Evolutionary conservation across 2,113 vertebrate species (phyloP), one percentile per base, ranked within the genome.

Genomic region (Addax nasomaculatus): DNA sequence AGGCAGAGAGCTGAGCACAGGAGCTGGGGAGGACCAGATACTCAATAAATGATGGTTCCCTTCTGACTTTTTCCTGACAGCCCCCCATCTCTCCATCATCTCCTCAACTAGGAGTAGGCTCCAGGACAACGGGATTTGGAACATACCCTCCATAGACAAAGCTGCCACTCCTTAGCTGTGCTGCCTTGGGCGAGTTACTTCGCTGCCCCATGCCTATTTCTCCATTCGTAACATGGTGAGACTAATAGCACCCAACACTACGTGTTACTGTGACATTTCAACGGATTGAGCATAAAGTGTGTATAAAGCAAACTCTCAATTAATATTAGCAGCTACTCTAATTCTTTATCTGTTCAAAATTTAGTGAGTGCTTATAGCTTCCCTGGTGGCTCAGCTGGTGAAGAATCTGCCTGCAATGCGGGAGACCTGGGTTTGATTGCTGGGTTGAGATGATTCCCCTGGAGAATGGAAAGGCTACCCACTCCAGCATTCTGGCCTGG

Each of bases 371-470:
- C 47, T 55, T 43, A 36, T 1, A 2, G 5, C 14, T 36, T 73
- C 21, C 67, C 11, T 73, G 67, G 67, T 73, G 36, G 67, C n/a
- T 70, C 19, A 73, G 67, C 21, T 39, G 67, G 10, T 73, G 19
- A 39, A 25, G 5, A 25, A 73, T 25, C 67, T 0, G 5, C 67
- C 19, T 73, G 36, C 67, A 73, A 25, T 39, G 67, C 0, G 0
- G 10, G 67, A 39, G 21, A 73, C 67, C 36, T 39, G n/a, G 67
- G 36, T 70, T 70, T 70, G 10, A 70, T 70, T 70, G 5, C 67
- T 39, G n/a, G 10, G 21, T 39, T 73, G 67, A 36, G 67, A 39
- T 1, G 5, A 73, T 39, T 73, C 11, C 36, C 21, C 10, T 6
- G 36, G 67, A 73, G 67, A 73, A 73, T 13, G 67, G 36, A 73